Base-by-base conservation (phyloP, 2,888 invertebrate genomes). In the Nemapogon koenigi region DNA sequence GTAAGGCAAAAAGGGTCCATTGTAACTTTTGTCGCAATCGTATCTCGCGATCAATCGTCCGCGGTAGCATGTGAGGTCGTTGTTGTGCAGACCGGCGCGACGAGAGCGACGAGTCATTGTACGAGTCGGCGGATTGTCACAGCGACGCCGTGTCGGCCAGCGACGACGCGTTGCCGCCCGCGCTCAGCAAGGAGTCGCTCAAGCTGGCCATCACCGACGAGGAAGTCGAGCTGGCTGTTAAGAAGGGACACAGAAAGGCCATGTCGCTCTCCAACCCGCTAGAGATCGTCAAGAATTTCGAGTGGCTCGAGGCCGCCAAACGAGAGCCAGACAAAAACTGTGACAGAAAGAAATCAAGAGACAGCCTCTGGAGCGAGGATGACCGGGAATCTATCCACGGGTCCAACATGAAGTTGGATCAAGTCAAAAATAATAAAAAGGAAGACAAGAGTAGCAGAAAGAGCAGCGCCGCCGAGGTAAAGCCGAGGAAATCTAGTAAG, bases 331-430 rank as follows among this genome's bases (percentile, higher is more conserved):
- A 76, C 13, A 76, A 70, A 38, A 60, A 62, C 45, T 56, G 50
- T 10, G 73, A 71, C 29, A 78, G 68, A 46, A 76, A 71, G 45
- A 79, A 79, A 43, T 79, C 79, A 0, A 64, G 69, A 43, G 76
- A 76, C 43, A 76, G 75, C 35, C 61, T 76, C n/a, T 75, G 72
- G 70, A 78, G 78, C 38, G 78, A 78, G 47, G 76, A 78, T 48
- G 75, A 75, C 39, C 62, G 62, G 41, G 79, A 79, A 40, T 73
- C 73, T 2, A 62, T 75, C 30, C 61, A 70, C 18, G 76, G 69
- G 1, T 73, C 72, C 0, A 55, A 58, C 18, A 57, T 65, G 44
- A 65, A 70, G 49, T 48, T 76, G 2, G 67, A 73, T 41, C 65
- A 66, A 39, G 50, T 58, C 4, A 78, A 73, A 44, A 71, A 65